Evolutionary conservation across 1,140 invertebrate species (phyloP).

Genomic region (Ceratosolen fusciceps): DNA sequence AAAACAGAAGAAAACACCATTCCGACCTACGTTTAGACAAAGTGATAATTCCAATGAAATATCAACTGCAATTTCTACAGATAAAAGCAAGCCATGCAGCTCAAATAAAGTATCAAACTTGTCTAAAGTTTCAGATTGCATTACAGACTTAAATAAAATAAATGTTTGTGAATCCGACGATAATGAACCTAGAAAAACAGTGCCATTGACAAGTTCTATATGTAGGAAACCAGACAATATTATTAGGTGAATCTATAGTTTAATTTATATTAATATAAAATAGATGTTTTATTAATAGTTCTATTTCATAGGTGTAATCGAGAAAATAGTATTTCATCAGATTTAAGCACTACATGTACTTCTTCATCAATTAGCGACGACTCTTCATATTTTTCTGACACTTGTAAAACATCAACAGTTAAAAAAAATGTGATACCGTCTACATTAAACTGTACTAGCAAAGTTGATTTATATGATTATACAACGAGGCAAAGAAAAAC

Average conservation of each 20-base stretch:
- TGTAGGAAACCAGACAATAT: constrained; percentile 56
- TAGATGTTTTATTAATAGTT: constrained; percentile 8
- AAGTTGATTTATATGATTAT: constrained; percentile 64
- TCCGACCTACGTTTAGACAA: background rate
- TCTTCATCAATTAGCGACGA: constrained; percentile 63
- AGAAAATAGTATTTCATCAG: constrained; percentile 58
- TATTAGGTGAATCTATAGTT: constrained; percentile 53
- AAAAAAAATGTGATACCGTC: constrained; percentile 54
- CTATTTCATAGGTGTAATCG: constrained; percentile 62
- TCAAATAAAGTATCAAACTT: background rate
- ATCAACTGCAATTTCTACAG: background rate
- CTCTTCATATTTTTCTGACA: constrained; percentile 66
- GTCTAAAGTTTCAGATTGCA: constrained; percentile 25
- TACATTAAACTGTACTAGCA: constrained; percentile 50
- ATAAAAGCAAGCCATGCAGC: constrained; percentile 26
- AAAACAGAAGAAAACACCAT: constrained; percentile 15
- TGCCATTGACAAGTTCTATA: constrained; percentile 53
- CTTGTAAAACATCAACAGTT: constrained; percentile 44
- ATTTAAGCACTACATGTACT: constrained; percentile 53
- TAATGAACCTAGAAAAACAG: constrained; percentile 56
- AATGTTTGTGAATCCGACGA: constrained; percentile 56
- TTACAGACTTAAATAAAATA: constrained; percentile 27
- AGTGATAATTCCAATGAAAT: background rate
- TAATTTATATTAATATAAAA: background rate
- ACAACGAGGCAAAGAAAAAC: constrained; percentile 56